Evolutionary conservation across 2,113 vertebrate species (phyloP), one percentile per base, ranked within the genome.

Genomic region (Nesogale talazaci): DNA sequence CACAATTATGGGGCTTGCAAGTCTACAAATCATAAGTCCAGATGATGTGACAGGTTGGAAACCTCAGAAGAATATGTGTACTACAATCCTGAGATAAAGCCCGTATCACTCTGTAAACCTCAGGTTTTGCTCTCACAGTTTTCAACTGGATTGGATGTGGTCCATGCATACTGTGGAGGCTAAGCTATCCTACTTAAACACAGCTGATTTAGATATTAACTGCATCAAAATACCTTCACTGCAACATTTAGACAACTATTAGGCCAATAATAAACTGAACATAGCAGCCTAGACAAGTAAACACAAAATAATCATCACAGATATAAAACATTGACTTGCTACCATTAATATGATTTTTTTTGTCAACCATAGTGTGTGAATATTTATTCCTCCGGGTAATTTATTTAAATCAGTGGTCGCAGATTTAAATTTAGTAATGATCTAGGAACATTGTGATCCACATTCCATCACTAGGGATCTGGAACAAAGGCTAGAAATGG

Each of bases 351-450:
- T 23, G 87, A 83, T 83, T 20, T 3, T 65, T 65, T 23, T 65
- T 8, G 5, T 27, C 57, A 67, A 40, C n/a, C 93, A 74, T 75
- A 6, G 0, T 57, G 16, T 57, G 8, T 31, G 17, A 2, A 67
- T n/a, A n/a, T 67, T 38, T 40, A 89, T 19, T 75, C 22, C 1
- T 69, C 61, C 22, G 31, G 2, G 3, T 15, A 52, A 69, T 56
- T 86, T 14, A 88, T 67, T 88, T 82, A 85, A 92, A 72, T 31
- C 11, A 42, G 56, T 77, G 57, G 61, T n/a, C 10, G 88, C 72
- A 85, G 52, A 72, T 2, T 76, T 76, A 38, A 76, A 27, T 42
- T 27, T 42, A 42, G 42, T 14, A 42, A 76, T 76, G 25, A 42
- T 5, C 12, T 42, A 40, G 38, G 29, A 76, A 16, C 38, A 14